These are phyloP conservation scores for Halictus rubicundus DNA, from an alignment of 1,140 invertebrate genomes.

Conservation along the genomic window DNA sequence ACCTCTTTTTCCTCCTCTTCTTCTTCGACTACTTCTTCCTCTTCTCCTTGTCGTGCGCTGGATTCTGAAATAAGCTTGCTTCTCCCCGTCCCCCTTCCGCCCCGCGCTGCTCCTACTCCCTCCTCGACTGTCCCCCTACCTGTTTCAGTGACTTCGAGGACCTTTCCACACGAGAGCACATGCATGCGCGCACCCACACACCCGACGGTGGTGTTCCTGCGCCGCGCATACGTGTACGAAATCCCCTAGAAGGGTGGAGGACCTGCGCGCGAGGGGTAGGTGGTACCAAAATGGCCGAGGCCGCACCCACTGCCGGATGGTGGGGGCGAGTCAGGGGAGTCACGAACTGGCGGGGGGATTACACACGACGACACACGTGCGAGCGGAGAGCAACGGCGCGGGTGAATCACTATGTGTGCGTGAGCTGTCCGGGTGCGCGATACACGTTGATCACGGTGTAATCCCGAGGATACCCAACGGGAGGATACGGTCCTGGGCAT, in stretches of 20 bases:
- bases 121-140: slow-evolving; percentile 28
- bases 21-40: slow-evolving; percentile 53
- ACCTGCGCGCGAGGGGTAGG: slow-evolving; percentile 71
- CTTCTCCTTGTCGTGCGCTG: slow-evolving; percentile 64
- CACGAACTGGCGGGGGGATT: slow-evolving; percentile 33
- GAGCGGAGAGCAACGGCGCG: neutral
- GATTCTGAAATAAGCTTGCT: slow-evolving; percentile 76
- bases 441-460: slow-evolving; percentile 52
- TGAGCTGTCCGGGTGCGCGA: slow-evolving; percentile 19
- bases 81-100: slow-evolving; percentile 25
- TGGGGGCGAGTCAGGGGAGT: slow-evolving; percentile 72
- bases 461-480: slow-evolving; percentile 49
- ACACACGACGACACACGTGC: slow-evolving; percentile 48
- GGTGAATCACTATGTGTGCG: slow-evolving; percentile 25
- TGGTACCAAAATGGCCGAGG: slow-evolving; percentile 77
- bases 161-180: slow-evolving; percentile 53
- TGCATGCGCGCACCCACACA: slow-evolving; percentile 23
- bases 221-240: slow-evolving; percentile 55
- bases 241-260: slow-evolving; percentile 56
- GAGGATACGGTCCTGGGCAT: slow-evolving; percentile 52
- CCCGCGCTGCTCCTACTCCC: slow-evolving; percentile 45
- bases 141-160: slow-evolving; percentile 45
- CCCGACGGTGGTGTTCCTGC: slow-evolving; percentile 20
- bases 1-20: slow-evolving; percentile 64
- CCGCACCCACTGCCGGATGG: slow-evolving; percentile 64